Percentiles rank a stretch among this genome's conserved stretches.
These are phyloP conservation scores for Tortrix viridana DNA, from an alignment of 2,888 invertebrate genomes.

Conservation along the genomic window DNA sequence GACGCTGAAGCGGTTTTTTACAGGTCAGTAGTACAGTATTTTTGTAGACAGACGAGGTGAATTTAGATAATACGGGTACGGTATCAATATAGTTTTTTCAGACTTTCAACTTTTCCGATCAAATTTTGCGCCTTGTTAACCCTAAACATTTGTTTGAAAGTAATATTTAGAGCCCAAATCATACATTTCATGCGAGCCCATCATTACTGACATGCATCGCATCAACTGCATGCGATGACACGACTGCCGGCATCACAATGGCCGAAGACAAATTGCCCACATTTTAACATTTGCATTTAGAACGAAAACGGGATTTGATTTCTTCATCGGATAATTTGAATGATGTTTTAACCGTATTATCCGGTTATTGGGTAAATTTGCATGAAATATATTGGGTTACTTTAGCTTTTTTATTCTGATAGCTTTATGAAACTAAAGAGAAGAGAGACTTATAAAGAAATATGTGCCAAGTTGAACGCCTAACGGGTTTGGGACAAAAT, in stretches of 20 bases:
- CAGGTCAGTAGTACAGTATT: too few species aligned
- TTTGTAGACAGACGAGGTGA: too few species aligned
- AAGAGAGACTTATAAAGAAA: too few species aligned
- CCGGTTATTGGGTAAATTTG: constrained; percentile 10
- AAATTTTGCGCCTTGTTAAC: too few species aligned
- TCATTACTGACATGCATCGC: constrained; percentile 19
- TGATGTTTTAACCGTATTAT: constrained; percentile 23
- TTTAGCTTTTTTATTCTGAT: background rate
- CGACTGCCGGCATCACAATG: background rate
- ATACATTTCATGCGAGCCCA: constrained; percentile 15
- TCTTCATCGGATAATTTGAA: constrained; percentile 30
- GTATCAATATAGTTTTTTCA: too few species aligned
- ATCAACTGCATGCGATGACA: constrained; percentile 5
- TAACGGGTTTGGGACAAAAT: too few species aligned
- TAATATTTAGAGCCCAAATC: background rate
- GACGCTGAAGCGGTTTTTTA: too few species aligned
- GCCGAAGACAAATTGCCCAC: constrained; percentile 30
- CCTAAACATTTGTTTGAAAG: too few species aligned
- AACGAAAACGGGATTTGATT: constrained; percentile 40
- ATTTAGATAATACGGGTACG: too few species aligned
- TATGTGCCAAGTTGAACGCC: too few species aligned
- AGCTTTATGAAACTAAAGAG: too few species aligned
- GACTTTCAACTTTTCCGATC: too few species aligned
- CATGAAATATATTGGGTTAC: constrained; percentile 5
- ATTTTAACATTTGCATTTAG: constrained; percentile 46